phyloP scores from a whole-genome alignment of 1,140 invertebrate genomes.

The Drosophila nigromelanica region DNA sequence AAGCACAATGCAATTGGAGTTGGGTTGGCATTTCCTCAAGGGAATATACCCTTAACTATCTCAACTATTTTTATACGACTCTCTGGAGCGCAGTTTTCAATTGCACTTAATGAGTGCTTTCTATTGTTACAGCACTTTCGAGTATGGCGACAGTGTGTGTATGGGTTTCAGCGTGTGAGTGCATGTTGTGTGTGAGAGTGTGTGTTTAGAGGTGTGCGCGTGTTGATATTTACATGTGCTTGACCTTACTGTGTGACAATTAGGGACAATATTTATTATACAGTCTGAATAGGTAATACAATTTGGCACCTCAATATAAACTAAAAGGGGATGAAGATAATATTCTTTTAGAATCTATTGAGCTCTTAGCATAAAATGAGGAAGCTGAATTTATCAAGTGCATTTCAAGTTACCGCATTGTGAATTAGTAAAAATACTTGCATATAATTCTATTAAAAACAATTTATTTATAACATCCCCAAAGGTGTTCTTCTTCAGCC shows the following conservation, averaged over 20 bases:
- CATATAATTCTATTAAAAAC: background rate
- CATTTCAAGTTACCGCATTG: background rate
- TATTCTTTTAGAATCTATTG: background rate
- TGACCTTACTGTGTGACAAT: slow-evolving; percentile 45
- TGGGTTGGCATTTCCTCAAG: background rate
- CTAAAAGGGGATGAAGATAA: slow-evolving; percentile 4
- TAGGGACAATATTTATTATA: slow-evolving; percentile 71
- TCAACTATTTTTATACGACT: slow-evolving; percentile 44
- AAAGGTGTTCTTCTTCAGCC: too few relatives aligned
- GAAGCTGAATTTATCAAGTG: background rate
- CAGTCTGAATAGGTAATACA: slow-evolving; percentile 41
- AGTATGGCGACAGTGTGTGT: slow-evolving; percentile 3
- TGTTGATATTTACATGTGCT: slow-evolving; percentile 35
- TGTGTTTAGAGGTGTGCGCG: slow-evolving; percentile 12
- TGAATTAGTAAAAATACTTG: background rate
- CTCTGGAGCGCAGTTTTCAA: slow-evolving; percentile 49
- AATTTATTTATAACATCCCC: too few relatives aligned
- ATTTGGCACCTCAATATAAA: slow-evolving; percentile 3
- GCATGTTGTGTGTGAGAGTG: background rate
- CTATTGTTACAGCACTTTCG: slow-evolving; percentile 46
- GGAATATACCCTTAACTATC: slow-evolving; percentile 39
- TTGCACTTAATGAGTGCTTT: slow-evolving; percentile 43
- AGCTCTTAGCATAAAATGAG: background rate
- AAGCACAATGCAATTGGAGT: slow-evolving; percentile 5
- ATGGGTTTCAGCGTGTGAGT: background rate